Conservation (phyloP, 2,113 vertebrate genomes). For the Lipotes vexillifer region DNA sequence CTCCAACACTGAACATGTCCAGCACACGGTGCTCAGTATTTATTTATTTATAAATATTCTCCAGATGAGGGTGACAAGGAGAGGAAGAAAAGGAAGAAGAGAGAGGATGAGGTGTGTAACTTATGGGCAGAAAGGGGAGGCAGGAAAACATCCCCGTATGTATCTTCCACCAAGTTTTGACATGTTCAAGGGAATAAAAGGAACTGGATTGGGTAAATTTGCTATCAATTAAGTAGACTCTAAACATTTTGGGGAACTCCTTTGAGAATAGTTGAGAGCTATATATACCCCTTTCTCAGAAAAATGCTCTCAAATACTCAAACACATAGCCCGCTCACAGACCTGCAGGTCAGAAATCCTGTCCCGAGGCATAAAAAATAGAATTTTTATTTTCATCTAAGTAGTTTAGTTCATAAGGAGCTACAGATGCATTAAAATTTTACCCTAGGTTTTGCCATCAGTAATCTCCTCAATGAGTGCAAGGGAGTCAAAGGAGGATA, state of each 20-base stretch:
- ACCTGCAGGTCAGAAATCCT: background rate
- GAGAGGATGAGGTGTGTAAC: background rate
- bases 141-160: background rate
- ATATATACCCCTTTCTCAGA: background rate
- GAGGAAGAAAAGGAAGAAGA: background rate
- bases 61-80: background rate
- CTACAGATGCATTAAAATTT: background rate
- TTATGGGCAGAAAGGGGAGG: background rate
- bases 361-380: background rate
- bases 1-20: background rate
- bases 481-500: background rate
- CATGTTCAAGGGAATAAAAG: background rate
- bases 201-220: background rate
- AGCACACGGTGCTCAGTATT: background rate
- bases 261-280: background rate
- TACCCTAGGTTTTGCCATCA: background rate
- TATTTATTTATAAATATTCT: background rate
- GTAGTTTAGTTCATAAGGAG: background rate
- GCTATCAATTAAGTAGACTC: background rate
- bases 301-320: background rate
- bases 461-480: background rate
- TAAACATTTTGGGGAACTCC: background rate
- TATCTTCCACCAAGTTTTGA: background rate
- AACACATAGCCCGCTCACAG: background rate
- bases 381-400: background rate